Conservation (phyloP, 2,888 invertebrate species). For the Agonopterix arenella region DNA sequence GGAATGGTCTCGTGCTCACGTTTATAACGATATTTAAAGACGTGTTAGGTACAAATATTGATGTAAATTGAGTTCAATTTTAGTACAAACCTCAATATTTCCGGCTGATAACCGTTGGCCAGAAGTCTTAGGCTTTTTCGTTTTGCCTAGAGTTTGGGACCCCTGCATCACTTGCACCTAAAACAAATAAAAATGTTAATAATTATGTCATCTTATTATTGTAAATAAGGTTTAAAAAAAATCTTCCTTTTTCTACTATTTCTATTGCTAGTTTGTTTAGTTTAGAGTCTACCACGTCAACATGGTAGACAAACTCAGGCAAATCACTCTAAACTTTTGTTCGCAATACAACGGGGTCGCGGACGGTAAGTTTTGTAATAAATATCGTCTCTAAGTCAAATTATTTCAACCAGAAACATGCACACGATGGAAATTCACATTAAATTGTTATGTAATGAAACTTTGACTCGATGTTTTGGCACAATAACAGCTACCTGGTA, state of each 20-base stretch:
- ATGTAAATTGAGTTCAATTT: background rate
- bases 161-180: constrained; percentile 83
- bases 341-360: constrained; percentile 1
- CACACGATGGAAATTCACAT: too few species aligned
- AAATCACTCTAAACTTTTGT: constrained; percentile 4
- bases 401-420: background rate
- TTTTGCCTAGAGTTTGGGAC: constrained; percentile 89
- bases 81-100: constrained; percentile 80
- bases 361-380: constrained; percentile 7
- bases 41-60: background rate
- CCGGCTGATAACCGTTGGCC: constrained; percentile 89
- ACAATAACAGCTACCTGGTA: too few species aligned
- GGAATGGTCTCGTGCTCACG: too few species aligned
- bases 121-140: constrained; percentile 86
- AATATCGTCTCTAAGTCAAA: constrained; percentile 6
- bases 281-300: too few species aligned
- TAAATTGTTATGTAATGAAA: too few species aligned
- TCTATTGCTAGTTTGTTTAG: too few species aligned
- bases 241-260: too few species aligned
- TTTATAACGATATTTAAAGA: background rate
- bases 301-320: background rate
- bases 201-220: too few species aligned
- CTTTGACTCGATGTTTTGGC: too few species aligned
- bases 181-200: background rate
- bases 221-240: too few species aligned